phyloP scores from a whole-genome alignment of 2,113 vertebrate species.

The Anguilla japonica region DNA sequence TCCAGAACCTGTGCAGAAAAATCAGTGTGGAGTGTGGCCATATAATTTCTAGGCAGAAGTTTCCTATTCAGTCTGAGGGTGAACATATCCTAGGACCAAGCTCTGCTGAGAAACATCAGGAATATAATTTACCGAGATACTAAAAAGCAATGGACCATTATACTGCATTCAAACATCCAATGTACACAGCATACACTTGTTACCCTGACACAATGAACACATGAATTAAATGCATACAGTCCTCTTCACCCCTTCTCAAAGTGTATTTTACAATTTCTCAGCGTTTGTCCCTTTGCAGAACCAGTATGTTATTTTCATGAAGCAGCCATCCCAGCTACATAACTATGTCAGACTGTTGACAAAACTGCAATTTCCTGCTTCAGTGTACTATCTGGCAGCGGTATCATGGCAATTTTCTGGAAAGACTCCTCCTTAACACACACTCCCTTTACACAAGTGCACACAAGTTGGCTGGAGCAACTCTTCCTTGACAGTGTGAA shows the following conservation, averaged over 20 bases:
- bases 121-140: neutral
- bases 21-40: neutral
- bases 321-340: neutral
- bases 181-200: too few species aligned
- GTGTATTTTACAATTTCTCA: neutral
- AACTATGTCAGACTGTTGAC: neutral
- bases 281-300: neutral
- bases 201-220: too few species aligned
- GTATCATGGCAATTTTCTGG: constrained; percentile 5
- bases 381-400: neutral
- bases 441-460: neutral
- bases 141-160: neutral
- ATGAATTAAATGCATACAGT: neutral
- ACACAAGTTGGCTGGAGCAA: neutral
- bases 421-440: neutral
- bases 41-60: neutral
- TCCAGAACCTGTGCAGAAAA: neutral
- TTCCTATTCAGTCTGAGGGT: neutral
- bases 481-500: neutral
- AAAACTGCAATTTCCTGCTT: neutral
- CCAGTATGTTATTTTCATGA: neutral
- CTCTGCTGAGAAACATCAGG: neutral
- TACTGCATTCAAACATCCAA: neutral
- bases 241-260: neutral
- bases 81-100: neutral